Evolutionary conservation across 2,888 invertebrate genomes (phyloP).

Genomic region (Hypselothyrea guttata): DNA sequence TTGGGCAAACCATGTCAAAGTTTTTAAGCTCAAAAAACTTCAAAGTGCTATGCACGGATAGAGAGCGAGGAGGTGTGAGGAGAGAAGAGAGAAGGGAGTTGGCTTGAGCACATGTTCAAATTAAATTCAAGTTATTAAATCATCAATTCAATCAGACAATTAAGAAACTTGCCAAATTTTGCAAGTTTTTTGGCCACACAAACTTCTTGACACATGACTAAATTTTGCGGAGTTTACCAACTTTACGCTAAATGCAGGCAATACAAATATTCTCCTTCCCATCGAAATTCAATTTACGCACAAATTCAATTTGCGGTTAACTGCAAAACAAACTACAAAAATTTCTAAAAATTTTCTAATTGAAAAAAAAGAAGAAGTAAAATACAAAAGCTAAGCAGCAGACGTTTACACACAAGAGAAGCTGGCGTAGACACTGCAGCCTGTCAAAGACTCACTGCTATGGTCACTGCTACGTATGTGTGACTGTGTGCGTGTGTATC

Average conservation of each 20-base stretch:
- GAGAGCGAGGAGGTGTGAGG: no score
- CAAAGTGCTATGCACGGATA: no score
- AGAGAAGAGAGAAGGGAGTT: no score
- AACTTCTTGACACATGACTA: slow-evolving; percentile 57
- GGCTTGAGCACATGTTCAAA: slow-evolving; percentile 46
- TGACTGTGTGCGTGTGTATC: slow-evolving; percentile 2
- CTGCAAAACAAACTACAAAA: slow-evolving; percentile 35
- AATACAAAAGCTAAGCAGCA: not conserved
- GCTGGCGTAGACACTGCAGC: not conserved
- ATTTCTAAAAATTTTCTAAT: slow-evolving; percentile 23
- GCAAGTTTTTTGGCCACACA: slow-evolving; percentile 65
- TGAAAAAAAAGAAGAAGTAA: not conserved
- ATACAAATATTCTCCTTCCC: slow-evolving; percentile 30
- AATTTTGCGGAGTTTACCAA: slow-evolving; percentile 38
- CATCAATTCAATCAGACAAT: slow-evolving; percentile 82
- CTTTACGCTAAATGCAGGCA: slow-evolving; percentile 46
- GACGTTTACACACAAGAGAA: not conserved
- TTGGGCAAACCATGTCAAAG: slow-evolving; percentile 55
- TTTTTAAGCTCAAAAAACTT: slow-evolving; percentile 50
- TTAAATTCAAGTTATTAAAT: slow-evolving; percentile 81
- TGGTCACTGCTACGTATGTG: slow-evolving; percentile 19
- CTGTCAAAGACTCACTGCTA: slow-evolving; percentile 22
- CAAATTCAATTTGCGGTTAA: slow-evolving; percentile 57
- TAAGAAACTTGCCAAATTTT: slow-evolving; percentile 72
- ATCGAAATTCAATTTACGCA: slow-evolving; percentile 56